phyloP scores from a whole-genome alignment of 2,888 invertebrate species.

The Cerastis rubricosa region DNA sequence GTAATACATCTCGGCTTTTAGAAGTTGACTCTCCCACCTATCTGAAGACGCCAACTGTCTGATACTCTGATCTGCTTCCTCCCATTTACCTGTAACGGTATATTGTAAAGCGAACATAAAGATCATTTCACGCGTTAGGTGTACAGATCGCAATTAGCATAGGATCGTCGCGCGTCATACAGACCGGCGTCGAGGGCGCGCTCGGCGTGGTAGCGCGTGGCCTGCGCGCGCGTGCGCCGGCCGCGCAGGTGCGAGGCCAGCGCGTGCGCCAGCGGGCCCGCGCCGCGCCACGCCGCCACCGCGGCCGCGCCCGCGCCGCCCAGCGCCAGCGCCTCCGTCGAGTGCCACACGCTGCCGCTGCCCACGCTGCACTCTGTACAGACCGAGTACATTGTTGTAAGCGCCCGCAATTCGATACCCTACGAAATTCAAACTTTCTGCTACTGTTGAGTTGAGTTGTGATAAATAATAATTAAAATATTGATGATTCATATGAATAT shows the following conservation, averaged over 20 bases:
- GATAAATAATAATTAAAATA: too few relatives aligned
- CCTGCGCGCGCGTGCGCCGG: slow-evolving; percentile 57
- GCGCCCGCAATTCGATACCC: neutral
- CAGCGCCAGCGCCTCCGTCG: slow-evolving; percentile 70
- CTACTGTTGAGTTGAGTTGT: too few relatives aligned
- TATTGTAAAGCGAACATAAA: neutral
- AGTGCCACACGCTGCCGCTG: slow-evolving; percentile 80
- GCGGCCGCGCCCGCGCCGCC: slow-evolving; percentile 73
- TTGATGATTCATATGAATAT: too few relatives aligned
- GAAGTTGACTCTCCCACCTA: slow-evolving; percentile 92
- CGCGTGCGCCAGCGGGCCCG: slow-evolving; percentile 74
- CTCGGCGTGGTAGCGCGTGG: slow-evolving; percentile 58
- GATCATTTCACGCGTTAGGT: neutral
- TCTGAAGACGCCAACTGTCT: slow-evolving; percentile 93
- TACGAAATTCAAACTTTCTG: neutral
- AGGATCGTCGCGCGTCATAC: neutral
- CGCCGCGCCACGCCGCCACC: slow-evolving; percentile 83
- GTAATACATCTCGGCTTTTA: slow-evolving; percentile 90
- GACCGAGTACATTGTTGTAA: neutral
- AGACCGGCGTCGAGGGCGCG: slow-evolving; percentile 45
- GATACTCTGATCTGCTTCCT: slow-evolving; percentile 93
- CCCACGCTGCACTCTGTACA: slow-evolving; percentile 79
- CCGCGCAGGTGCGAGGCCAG: slow-evolving; percentile 71
- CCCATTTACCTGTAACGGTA: slow-evolving; percentile 91
- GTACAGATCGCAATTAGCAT: neutral